Base-by-base conservation (phyloP, 2,113 vertebrate genomes). In the Leucosticte australis region DNA sequence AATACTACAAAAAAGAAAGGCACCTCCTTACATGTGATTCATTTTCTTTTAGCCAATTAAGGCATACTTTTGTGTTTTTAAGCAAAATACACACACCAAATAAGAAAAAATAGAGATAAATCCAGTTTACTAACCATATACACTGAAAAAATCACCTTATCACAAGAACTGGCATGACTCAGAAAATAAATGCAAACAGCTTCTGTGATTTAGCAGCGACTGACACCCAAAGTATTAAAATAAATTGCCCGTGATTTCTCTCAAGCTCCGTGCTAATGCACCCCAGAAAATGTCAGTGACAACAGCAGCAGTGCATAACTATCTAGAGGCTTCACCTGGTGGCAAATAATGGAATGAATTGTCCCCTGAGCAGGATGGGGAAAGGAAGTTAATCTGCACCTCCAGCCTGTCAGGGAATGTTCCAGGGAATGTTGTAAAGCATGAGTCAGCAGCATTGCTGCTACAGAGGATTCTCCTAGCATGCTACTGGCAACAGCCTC, bases 201-300 rank as follows among this genome's bases (percentile, higher is more conserved):
- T 86, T 16, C 83, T 78, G 79, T 88, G 88, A 93, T 90, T 83
- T 95, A 92, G 90, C 73, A 92, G 11, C 0, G 13, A 88, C 78
- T 90, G 79, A 92, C 93, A 93, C 90, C 46, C 57, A 71, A 39
- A 24, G 62, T 11, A 57, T 81, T 92, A 89, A 94, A 94, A 96
- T 75, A 81, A 92, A 95, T 82, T 68, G 76, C 60, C 92, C 28
- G 7, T 78, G 65, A 90, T 64, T 95, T 95, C 93, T 94, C 2
- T 0, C 76, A 71, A 90, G 76, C 60, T 87, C 71, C 53, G 12
- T 8, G 73, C 50, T 94, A 85, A 85, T 47, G 70, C 22, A 62
- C 57, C 79, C 57, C 31, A 49, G 24, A 68, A 94, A 89, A 84
- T 1, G 7, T 28, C 87, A 69, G 49, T 30, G 83, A 42, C 75